Base-by-base conservation (phyloP, 2,888 invertebrate genomes). In the Perizoma affinitatum region DNA sequence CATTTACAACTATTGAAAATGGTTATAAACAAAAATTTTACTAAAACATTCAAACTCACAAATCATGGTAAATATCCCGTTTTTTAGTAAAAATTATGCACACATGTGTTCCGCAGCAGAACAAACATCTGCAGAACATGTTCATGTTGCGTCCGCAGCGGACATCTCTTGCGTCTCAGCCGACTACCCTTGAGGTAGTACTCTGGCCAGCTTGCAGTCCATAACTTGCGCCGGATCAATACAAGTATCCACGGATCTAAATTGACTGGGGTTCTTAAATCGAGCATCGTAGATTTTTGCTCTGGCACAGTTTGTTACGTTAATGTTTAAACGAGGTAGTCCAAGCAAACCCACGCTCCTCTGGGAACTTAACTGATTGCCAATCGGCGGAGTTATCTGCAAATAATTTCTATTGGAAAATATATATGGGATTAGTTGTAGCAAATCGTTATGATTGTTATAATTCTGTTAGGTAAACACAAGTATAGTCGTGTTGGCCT, bases 211-310 rank as follows among this genome's bases (percentile, higher is more conserved):
- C 45, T 10, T 9, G 41, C 41, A 51, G 56, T 53, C 22, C 38
- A 45, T 53, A 63, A 48, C 58, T 61, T 52, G 52, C 45, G 48
- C 55, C 44, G 45, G 61, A 61, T 57, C 57, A 57, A 66, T 58
- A 61, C 56, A 71, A 72, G n/a, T 76, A 77, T 74, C 79, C 72
- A 58, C 63, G 67, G 69, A 75, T 75, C 74, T 79, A 78, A 82
- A 82, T 79, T 74, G 78, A 75, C 68, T 74, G 60, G 67, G 70
- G 70, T 67, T 76, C 67, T 76, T 76, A 76, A 73, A 81, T 75
- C 70, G 76, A 70, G 52, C 49, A 54, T 51, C 63, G 69, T 72
- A 74, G 70, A 75, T 74, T 78, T 70, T 71, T 72, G 65, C 70
- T 65, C 62, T 63, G 66, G 47, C 60, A 64, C 58, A 73, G 71